Percentiles rank a stretch among this genome's conserved stretches.
phyloP scores from a whole-genome alignment of 2,113 vertebrate species.

The Ammodytes dubius region DNA sequence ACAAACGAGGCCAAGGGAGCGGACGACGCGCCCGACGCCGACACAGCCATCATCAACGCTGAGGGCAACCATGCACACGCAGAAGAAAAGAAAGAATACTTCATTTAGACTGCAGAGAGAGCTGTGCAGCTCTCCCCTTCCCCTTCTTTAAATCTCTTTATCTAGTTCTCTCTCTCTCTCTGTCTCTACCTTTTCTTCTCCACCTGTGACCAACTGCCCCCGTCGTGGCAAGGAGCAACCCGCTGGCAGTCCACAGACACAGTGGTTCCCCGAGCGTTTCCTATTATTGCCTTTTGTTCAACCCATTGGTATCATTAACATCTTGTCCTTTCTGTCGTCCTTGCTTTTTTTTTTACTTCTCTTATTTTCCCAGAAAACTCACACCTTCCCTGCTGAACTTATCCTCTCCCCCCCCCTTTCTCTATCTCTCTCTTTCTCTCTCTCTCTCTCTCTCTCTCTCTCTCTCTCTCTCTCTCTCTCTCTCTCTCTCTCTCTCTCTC shows the following conservation, averaged over 20 bases:
- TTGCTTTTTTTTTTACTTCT: neutral
- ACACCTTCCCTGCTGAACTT: conserved; percentile 88
- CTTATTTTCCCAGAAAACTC: conserved; percentile 69
- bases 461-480: too few relatives aligned
- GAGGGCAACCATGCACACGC: conserved; percentile 98
- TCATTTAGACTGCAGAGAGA: conserved; percentile 94
- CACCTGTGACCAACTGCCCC: conserved; percentile 58
- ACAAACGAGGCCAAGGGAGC: conserved; percentile 99
- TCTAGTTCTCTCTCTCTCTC: conserved; percentile 60
- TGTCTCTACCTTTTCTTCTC: conserved; percentile 67
- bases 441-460: too few relatives aligned
- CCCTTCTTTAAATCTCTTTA: conserved; percentile 48
- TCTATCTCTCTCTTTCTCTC: too few relatives aligned
- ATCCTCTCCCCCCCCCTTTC: conserved; percentile 51
- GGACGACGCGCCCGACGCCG: conserved; percentile 97
- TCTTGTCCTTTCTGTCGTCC: conserved; percentile 24
- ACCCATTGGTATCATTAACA: conserved; percentile 52
- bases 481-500: too few relatives aligned
- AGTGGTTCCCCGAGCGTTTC: conserved; percentile 55
- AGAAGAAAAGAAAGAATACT: conserved; percentile 99
- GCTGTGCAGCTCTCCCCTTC: conserved; percentile 74
- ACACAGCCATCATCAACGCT: conserved; percentile 99
- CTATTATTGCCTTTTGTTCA: conserved; percentile 56
- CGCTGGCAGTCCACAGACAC: conserved; percentile 62
- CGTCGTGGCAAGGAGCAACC: conserved; percentile 53